Percentiles rank a stretch among this genome's conserved stretches.
Evolutionary conservation across 2,797 vertebrate species (phyloP).

Genomic region (Mormyrops boulengeri): DNA sequence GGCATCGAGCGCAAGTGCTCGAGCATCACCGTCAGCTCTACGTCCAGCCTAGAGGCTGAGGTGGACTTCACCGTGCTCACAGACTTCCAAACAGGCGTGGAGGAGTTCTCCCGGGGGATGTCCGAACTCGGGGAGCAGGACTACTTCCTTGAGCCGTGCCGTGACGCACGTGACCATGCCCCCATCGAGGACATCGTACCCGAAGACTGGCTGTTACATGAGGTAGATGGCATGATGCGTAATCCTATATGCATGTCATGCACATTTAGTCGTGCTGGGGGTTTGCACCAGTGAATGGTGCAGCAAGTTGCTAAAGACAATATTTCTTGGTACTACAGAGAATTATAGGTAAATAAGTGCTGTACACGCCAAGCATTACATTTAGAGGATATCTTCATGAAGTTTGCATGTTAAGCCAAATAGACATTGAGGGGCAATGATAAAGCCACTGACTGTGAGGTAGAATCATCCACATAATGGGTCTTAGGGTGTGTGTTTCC

Average conservation of each 20-base stretch:
- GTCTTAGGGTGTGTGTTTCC: background rate
- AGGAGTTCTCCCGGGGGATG: constrained; percentile 86
- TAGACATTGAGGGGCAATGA: background rate
- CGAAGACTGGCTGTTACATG: background rate
- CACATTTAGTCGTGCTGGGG: background rate
- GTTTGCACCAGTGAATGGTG: background rate
- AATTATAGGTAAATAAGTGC: background rate
- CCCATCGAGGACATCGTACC: background rate
- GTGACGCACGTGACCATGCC: background rate
- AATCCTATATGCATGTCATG: too few species aligned
- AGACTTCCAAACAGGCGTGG: constrained; percentile 89
- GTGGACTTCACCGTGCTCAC: constrained; percentile 95
- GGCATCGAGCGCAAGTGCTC: constrained; percentile 95
- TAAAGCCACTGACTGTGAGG: background rate
- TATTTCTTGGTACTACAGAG: background rate
- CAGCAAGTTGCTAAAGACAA: background rate
- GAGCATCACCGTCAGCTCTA: constrained; percentile 94
- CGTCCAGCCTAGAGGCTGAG: constrained; percentile 92
- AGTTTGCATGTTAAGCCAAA: background rate
- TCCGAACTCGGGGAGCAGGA: constrained; percentile 61
- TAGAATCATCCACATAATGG: background rate
- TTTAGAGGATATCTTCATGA: background rate
- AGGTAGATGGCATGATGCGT: background rate
- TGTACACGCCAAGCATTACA: background rate
- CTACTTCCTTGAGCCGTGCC: constrained; percentile 37